Evolutionary conservation across 2,113 vertebrate genomes (phyloP).

Genomic region (Otocyon megalotis): DNA sequence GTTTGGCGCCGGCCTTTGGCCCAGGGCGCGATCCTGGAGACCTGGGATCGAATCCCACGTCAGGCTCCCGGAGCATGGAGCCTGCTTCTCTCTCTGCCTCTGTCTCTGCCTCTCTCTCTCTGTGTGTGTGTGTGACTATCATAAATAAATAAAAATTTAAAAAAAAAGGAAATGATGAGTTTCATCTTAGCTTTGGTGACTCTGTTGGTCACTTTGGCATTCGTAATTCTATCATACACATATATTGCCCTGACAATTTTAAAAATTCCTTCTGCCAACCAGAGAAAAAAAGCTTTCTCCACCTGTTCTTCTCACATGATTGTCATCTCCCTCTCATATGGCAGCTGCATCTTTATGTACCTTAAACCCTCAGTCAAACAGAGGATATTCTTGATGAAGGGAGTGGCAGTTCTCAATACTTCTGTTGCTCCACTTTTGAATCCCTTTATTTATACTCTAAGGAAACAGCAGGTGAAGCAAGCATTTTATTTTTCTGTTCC

Average conservation of each 20-base stretch:
- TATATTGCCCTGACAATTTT: constrained; percentile 62
- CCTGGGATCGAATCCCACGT: too few relatives aligned
- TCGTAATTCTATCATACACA: constrained; percentile 63
- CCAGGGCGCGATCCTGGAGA: too few relatives aligned
- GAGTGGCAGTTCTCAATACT: constrained; percentile 46
- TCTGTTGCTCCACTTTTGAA: constrained; percentile 64
- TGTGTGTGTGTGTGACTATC: too few relatives aligned
- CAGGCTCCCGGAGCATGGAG: too few relatives aligned
- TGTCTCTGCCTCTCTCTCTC: too few relatives aligned
- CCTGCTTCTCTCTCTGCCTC: too few relatives aligned
- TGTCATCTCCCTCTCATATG: constrained; percentile 57
- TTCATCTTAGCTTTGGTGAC: constrained; percentile 52
- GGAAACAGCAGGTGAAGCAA: constrained; percentile 64
- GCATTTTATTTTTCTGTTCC: too few relatives aligned
- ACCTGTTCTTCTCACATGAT: constrained; percentile 67
- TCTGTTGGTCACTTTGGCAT: constrained; percentile 31
- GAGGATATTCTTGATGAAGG: constrained; percentile 46
- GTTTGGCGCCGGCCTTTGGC: too few relatives aligned
- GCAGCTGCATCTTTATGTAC: constrained; percentile 72
- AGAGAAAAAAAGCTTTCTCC: constrained; percentile 64
- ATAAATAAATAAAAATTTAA: too few relatives aligned
- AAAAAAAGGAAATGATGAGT: too few relatives aligned
- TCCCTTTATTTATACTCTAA: constrained; percentile 73
- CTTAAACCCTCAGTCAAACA: constrained; percentile 53
- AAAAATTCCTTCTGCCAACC: constrained; percentile 43